Base-by-base conservation (phyloP, 2,888 invertebrate species). In the Brachyopa scutellaris region DNA sequence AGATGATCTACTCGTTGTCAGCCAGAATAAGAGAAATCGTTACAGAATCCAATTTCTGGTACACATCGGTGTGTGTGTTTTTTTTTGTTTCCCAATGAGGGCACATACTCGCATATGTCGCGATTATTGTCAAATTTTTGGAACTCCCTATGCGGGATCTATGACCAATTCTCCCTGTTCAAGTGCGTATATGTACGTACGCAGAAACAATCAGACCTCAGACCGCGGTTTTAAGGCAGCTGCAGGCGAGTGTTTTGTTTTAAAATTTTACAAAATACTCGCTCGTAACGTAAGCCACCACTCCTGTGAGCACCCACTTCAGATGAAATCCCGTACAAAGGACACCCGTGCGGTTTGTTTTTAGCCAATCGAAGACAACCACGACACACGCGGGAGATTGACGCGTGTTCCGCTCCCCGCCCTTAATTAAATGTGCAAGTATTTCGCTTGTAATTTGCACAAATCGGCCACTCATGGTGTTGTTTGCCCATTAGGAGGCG, bases 261-360 rank as follows among this genome's bases (percentile, higher is more conserved):
- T 38, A 8, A 7, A 26, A 8, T 15, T 8, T 36, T 13, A 3
- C 3, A 11, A 31, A 13, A n/a, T n/a, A n/a, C n/a, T n/a, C n/a
- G n/a, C n/a, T n/a, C n/a, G n/a, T n/a, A n/a, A n/a, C n/a, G n/a
- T n/a, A n/a, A n/a, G 31, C 38, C 67, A 45, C 66, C 73, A 66
- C 47, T 59, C 11, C 2, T 1, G 21, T 38, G 23, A 76, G 74
- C 69, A 51, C 49, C 80, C 77, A 77, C 82, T 82, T 66, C n/a
- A 55, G 31, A 70, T 59, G 42, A 76, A 26, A 82, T 64, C 33
- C 15, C 11, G 53, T 8, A 73, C 62, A 83, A 84, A 83, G 66
- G 57, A 67, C 83, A 83, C 82, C 78, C 84, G 74, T 84, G 77
- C 57, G 40, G 73, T 78, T 78, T 84, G 82, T 82, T 83, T 73